These are phyloP conservation scores for Oophaga sylvatica DNA, from an alignment of 2,797 vertebrate genomes.

Conservation along the genomic window DNA sequence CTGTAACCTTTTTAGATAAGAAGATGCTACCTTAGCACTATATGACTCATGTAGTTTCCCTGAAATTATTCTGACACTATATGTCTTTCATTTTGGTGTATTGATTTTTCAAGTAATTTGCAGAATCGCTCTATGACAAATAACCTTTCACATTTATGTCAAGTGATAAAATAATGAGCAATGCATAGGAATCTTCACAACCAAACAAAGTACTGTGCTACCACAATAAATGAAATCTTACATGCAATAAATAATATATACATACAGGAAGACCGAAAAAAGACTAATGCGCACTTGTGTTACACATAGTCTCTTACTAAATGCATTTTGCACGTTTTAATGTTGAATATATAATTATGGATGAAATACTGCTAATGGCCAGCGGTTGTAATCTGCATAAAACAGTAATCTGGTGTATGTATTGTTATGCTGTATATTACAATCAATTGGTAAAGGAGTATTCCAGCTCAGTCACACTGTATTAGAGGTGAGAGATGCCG, in stretches of 20 bases:
- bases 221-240: constrained; percentile 24
- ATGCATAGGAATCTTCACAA: constrained; percentile 1
- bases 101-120: constrained; percentile 42
- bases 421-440: too few species aligned
- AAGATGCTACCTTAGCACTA: background rate
- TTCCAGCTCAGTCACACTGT: too few species aligned
- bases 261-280: constrained; percentile 2
- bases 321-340: constrained; percentile 12
- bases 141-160: constrained; percentile 40
- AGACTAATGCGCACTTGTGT: constrained; percentile 28
- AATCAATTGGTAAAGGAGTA: background rate
- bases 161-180: constrained; percentile 14
- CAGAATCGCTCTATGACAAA: constrained; percentile 27
- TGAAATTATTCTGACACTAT: constrained; percentile 8
- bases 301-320: constrained; percentile 15
- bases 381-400: background rate
- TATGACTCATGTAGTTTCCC: background rate
- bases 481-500: too few species aligned
- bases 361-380: background rate
- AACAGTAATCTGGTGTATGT: background rate
- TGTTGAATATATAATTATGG: background rate
- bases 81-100: constrained; percentile 25
- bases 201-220: background rate
- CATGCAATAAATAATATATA: constrained; percentile 28
- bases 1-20: background rate